Conservation (phyloP, 2,797 vertebrate genomes). For the Lagocephalus sceleratus region DNA sequence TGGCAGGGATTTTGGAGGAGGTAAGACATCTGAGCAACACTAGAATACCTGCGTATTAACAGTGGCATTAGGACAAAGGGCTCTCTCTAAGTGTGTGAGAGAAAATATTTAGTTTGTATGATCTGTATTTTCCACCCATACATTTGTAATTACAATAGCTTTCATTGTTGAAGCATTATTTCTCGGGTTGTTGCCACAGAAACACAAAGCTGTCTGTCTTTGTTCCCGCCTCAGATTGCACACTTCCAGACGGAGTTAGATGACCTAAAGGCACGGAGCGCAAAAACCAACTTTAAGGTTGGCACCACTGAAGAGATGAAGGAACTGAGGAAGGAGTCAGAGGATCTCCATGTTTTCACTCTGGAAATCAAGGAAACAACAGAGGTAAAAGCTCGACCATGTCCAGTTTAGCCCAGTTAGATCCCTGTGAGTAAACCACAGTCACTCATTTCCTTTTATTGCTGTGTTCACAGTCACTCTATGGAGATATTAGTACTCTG, state of each 20-base stretch:
- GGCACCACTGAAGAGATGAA: constrained; percentile 87
- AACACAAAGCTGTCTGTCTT: not conserved
- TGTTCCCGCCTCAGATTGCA: constrained; percentile 77
- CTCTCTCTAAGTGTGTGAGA: not conserved
- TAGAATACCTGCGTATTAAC: not conserved
- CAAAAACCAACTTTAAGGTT: constrained; percentile 83
- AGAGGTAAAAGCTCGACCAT: constrained; percentile 75
- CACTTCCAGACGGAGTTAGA: constrained; percentile 96
- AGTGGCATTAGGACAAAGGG: not conserved
- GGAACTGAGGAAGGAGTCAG: constrained; percentile 80
- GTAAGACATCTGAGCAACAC: constrained; percentile 58
- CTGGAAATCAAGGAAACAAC: constrained; percentile 94
- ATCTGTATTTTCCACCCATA: not conserved
- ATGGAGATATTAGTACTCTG: constrained; percentile 87
- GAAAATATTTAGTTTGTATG: not conserved
- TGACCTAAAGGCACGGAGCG: constrained; percentile 85
- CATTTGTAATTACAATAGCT: not conserved
- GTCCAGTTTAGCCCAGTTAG: not conserved
- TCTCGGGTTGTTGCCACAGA: not conserved
- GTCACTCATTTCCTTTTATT: not conserved
- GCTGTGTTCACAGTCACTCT: constrained; percentile 80
- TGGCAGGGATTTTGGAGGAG: constrained; percentile 91
- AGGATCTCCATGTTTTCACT: constrained; percentile 85
- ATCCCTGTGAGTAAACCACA: too few relatives aligned
- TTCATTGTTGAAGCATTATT: not conserved